phyloP scores from a whole-genome alignment of 2,888 invertebrate genomes.

The Liopterus haemorrhoidalis region DNA sequence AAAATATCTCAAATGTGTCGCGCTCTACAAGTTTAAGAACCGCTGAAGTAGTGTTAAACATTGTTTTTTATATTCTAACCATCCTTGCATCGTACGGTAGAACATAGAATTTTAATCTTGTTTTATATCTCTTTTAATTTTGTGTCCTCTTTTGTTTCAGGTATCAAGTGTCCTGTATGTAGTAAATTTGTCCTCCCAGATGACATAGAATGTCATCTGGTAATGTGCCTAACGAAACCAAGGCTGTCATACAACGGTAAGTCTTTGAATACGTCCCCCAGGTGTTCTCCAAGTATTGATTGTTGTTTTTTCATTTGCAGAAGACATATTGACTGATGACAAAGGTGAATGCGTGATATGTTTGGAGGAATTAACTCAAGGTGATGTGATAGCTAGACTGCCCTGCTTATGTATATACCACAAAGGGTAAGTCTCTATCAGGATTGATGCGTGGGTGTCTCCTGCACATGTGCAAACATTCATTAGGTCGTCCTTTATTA shows the following conservation, averaged over 20 bases:
- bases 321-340: conserved; percentile 92
- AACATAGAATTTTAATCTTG: too few relatives aligned
- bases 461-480: not conserved
- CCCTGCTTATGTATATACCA: conserved; percentile 99
- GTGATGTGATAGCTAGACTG: conserved; percentile 95
- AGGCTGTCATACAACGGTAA: conserved; percentile 97
- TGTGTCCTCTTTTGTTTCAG: conserved; percentile 68
- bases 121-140: too few relatives aligned
- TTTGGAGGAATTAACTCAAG: conserved; percentile 91
- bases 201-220: conserved; percentile 98
- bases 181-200: conserved; percentile 97
- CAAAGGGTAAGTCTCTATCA: conserved; percentile 80
- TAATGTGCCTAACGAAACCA: conserved; percentile 99
- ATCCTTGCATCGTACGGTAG: too few relatives aligned
- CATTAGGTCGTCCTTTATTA: not conserved
- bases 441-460: conserved; percentile 28
- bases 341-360: conserved; percentile 99
- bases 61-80: too few relatives aligned
- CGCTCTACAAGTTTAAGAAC: too few relatives aligned
- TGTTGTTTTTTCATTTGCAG: conserved; percentile 54
- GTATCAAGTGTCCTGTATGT: conserved; percentile 98
- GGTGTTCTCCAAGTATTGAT: conserved; percentile 7
- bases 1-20: too few relatives aligned
- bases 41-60: too few relatives aligned
- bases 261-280: too few relatives aligned